These are phyloP conservation scores for Leptopilina syphax DNA, from an alignment of 2,888 invertebrate species.

Conservation along the genomic window DNA sequence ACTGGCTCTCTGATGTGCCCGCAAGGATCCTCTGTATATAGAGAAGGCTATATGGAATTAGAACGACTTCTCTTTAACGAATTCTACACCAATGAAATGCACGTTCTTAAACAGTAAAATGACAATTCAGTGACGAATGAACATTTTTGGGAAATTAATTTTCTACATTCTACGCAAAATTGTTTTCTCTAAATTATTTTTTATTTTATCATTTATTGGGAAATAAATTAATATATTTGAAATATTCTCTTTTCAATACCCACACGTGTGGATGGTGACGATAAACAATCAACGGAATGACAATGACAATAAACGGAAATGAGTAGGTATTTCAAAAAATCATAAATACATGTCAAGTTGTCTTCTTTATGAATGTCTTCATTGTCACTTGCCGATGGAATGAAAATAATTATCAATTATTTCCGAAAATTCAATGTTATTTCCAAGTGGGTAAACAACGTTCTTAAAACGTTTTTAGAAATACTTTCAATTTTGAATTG, in stretches of 20 bases:
- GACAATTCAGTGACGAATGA: not conserved
- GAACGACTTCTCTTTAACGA: slow-evolving; percentile 43
- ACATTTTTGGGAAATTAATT: slow-evolving; percentile 5
- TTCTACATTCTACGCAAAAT: not conserved
- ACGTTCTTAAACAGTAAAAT: slow-evolving; percentile 5
- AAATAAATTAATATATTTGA: too few species aligned
- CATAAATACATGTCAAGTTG: not conserved
- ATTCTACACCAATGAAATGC: slow-evolving; percentile 39
- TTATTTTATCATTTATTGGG: too few species aligned
- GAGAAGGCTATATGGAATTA: slow-evolving; percentile 45
- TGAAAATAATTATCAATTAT: not conserved
- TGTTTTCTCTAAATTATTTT: too few species aligned
- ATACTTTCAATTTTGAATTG: too few species aligned
- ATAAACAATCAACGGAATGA: not conserved
- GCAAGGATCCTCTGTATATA: slow-evolving; percentile 42
- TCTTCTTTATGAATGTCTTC: too few species aligned
- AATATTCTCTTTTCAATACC: not conserved
- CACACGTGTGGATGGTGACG: not conserved
- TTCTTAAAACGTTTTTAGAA: too few species aligned
- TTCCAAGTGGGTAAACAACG: too few species aligned
- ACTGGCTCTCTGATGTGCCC: slow-evolving; percentile 46
- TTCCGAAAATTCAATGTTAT: too few species aligned
- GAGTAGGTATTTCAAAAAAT: slow-evolving; percentile 1
- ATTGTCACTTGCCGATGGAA: not conserved
- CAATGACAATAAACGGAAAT: not conserved